Evolutionary conservation across 2,888 invertebrate species (phyloP), one percentile per base, ranked within the genome.

Genomic region (Parnassius mnemosyne): DNA sequence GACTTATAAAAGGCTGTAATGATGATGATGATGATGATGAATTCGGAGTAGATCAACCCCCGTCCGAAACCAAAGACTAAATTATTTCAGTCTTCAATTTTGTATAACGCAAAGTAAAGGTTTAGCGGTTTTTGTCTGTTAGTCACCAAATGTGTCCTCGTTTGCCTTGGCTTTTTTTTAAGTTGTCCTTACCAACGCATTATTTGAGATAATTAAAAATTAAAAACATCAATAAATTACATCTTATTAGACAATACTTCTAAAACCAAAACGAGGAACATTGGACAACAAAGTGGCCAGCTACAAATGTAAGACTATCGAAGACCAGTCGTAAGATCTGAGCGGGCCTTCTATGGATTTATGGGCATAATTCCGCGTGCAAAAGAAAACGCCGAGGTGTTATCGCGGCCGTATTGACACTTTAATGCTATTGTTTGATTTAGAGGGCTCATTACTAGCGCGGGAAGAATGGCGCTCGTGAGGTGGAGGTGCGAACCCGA

Each of bases 341-440:
- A 84, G 83, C 74, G 75, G 74, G 70, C 73, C 74, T 74, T 72
- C 71, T 70, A 74, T 75, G 81, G 81, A 90, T 90, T 90, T 90
- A 90, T 89, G 72, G 77, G 85, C 81, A 85, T 87, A 89, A 89
- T 88, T 83, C 84, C 76, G 78, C 76, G 78, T 83, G 83, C 84
- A 85, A 89, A 88, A 89, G 85, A 89, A 89, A 88, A 88, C 84
- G 85, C 78, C 87, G 81, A 85, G 85, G 88, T 87, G 87, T 84
- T 90, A 89, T 88, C 89, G 85, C 84, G 84, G 77, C 78, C 68
- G 78, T 85, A 91, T 89, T 90, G 91, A 91, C 91, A 91, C 89
- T 84, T 87, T 91, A 91, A 91, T 91, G 88, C 89, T 85, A 89
- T 91, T 90, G 90, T 91, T 90, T 91, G 91, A 90, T 91, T 89